Base-by-base conservation (phyloP, 1,140 invertebrate genomes). In the Drosophila willistoni region DNA sequence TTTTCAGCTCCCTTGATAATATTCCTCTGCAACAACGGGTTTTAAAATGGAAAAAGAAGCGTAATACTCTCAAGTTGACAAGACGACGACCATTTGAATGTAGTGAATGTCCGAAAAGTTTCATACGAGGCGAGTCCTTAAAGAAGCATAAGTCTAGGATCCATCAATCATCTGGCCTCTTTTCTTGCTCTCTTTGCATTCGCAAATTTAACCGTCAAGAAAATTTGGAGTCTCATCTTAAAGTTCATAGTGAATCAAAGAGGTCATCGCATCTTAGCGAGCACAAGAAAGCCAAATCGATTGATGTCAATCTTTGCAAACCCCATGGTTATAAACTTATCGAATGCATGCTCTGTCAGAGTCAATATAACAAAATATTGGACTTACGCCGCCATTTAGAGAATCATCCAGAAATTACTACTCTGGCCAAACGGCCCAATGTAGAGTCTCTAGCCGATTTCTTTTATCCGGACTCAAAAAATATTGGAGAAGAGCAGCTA, bases 281-380 rank as follows among this genome's bases (percentile, higher is more conserved):
- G 13, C 76, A 77, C 29, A 89, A 89, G 33, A 85, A 85, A 59
- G 85, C 85, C 34, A 89, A 90, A 68, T 69, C 73, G 12, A 76
- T 89, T 25, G 84, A 89, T 70, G 7, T 84, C 3, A 89, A 89
- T 55, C 67, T 89, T 6, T 89, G 84, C 60, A 89, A 89, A 7
- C 84, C 84, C 7, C 84, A 89, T 34, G 84, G 84, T 6, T 89
- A 85, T 39, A 89, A 89, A 59, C 81, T 90, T 0, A 89, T 89
- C 17, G 77, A 89, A 64, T 89, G 84, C 62, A 89, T 89, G 84
- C 89, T 89, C 33, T 89, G 84, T 41, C 84, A 90, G 17, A 84
- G 66, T 14, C 81, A 89, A 44, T 89, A 90, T 56, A 76, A 89
- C 54, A 89, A 90, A 54, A 89, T 89, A 19, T 63, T 68, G 7